These are phyloP conservation scores for Drosophila novamexicana DNA, from an alignment of 1,140 invertebrate genomes.

Conservation along the genomic window DNA sequence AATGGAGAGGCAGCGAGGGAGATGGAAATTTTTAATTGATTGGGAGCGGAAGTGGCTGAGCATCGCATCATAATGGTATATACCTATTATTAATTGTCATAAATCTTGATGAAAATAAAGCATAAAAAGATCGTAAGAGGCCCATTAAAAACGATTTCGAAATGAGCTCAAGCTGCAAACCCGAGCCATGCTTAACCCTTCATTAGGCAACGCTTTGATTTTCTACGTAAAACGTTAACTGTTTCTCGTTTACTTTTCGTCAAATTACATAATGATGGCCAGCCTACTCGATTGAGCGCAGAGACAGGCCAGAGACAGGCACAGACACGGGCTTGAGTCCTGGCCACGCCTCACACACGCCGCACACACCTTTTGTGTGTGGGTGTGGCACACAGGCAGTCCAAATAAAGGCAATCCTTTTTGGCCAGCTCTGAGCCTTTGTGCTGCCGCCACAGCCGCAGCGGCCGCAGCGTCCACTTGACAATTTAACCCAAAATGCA, in stretches of 20 bases:
- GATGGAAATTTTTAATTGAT: conserved; percentile 60
- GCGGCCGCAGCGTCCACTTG: conserved; percentile 50
- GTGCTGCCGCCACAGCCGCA: conserved; percentile 14
- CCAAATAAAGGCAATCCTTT: conserved; percentile 76
- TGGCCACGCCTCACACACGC: conserved; percentile 48
- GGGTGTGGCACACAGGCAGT: conserved; percentile 63
- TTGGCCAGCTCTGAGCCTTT: conserved; percentile 32
- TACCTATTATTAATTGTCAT: conserved; percentile 84
- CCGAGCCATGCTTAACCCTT: conserved; percentile 25
- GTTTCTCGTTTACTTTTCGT: conserved; percentile 55
- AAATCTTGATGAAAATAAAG: conserved; percentile 81
- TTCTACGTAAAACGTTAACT: conserved; percentile 19
- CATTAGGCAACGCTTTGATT: conserved; percentile 48
- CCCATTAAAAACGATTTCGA: conserved; percentile 22
- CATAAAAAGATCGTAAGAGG: conserved; percentile 50
- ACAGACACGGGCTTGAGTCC: conserved; percentile 28
- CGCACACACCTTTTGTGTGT: conserved; percentile 29
- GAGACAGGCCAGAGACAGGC: conserved; percentile 3
- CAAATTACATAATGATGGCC: conserved; percentile 80
- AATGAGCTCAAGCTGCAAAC: conserved; percentile 71
- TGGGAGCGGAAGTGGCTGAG: conserved; percentile 73
- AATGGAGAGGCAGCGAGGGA: neutral
- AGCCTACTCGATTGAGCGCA: conserved; percentile 44
- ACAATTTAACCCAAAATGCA: conserved; percentile 79
- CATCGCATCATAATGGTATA: conserved; percentile 38